These are phyloP conservation scores for Druon quercuslanigerum DNA, from an alignment of 1,140 invertebrate genomes.

Conservation along the genomic window DNA sequence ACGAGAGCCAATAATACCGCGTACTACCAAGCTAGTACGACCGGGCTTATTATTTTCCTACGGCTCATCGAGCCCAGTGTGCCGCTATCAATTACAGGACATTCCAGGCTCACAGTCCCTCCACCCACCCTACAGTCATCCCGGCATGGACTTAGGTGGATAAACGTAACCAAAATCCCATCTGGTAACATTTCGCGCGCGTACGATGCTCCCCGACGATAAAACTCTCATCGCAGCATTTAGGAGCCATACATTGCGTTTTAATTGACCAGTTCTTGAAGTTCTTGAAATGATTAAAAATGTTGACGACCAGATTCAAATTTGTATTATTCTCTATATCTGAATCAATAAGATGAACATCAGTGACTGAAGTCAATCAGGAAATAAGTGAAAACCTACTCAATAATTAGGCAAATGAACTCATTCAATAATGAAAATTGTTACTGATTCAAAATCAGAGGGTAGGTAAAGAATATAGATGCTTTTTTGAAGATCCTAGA, in stretches of 20 bases:
- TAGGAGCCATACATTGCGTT: constrained; percentile 10
- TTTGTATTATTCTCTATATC: no score
- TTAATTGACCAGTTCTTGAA: neutral
- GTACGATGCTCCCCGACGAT: constrained; percentile 15
- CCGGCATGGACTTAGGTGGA: constrained; percentile 63
- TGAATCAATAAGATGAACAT: no score
- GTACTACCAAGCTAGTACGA: constrained; percentile 52
- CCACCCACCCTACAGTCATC: constrained; percentile 49
- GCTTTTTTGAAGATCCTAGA: no score
- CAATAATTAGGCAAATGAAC: no score
- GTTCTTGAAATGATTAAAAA: no score
- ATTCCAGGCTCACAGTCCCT: constrained; percentile 58
- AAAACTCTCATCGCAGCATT: constrained; percentile 25
- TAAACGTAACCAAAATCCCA: constrained; percentile 71
- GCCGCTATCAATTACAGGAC: constrained; percentile 69
- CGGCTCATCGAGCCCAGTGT: constrained; percentile 65
- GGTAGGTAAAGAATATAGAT: no score
- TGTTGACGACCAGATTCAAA: no score
- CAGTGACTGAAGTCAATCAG: no score
- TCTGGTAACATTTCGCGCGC: constrained; percentile 63
- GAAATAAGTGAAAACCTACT: no score
- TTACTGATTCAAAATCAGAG: no score
- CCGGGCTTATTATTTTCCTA: constrained; percentile 69
- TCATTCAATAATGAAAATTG: no score
- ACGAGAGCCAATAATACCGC: constrained; percentile 62